Base-by-base conservation (phyloP, 2,113 vertebrate species). In the Albula goreensis region DNA sequence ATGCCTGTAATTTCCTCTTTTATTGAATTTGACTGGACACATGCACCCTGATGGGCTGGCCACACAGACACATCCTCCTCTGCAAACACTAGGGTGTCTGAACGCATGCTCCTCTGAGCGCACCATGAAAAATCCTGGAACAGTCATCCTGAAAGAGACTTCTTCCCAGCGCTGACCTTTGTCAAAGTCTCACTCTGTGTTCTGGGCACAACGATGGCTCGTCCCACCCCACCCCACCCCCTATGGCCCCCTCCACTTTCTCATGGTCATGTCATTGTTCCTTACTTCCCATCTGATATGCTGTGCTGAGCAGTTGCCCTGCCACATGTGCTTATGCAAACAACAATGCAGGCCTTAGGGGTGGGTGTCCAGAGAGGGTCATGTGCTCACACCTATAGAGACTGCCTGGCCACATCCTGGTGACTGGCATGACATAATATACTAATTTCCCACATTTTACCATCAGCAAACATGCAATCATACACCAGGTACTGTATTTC, bases 1-100 rank as follows among this genome's bases (percentile, higher is more conserved):
- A 94, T 90, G 89, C 89, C 88, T 91, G 93, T 94, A 94, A 95
- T 95, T 95, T 95, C 95, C 95, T 94, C 92, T 88, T 90, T 95
- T 96, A 95, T 95, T 95, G 90, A 94, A 96, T 95, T 94, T 93
- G 90, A 89, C 90, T 70, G 88, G 91, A 92, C 87, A 81, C 83
- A 87, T 80, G 84, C 70, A 84, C 90, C 84, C 85, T 83, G 81
- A 84, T 84, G 50, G 81, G 80, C 81, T 83, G 74, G 83, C 80
- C 81, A 81, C 80, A 80, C 74, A 19, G 50, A 56, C 78, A 89
- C 86, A 87, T 83, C 3, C 70, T 15, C 70, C 66, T 70, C 50
- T 11, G 19, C 53, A 80, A 25, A 48, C 9, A 78, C 51, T 81
- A 41, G 83, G 88, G 80, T 87, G 88, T 25, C 15, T 25, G 41